phyloP scores from a whole-genome alignment of 2,888 invertebrate genomes.

The Patella caerulea region DNA sequence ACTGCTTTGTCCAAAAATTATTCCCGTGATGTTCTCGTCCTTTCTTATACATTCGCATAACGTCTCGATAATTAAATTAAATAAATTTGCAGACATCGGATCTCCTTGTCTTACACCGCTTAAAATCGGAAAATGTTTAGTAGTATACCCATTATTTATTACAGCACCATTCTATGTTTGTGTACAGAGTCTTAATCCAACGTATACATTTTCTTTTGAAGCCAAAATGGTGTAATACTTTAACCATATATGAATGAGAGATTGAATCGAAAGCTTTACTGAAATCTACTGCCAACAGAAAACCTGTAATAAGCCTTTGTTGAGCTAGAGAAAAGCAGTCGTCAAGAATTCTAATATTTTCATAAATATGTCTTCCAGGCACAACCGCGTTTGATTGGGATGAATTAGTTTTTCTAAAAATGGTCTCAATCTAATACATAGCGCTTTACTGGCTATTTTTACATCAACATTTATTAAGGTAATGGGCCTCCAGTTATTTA shows the following conservation, averaged over 20 bases:
- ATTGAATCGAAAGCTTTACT: too few relatives aligned
- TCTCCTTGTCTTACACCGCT: not conserved
- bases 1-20: too few relatives aligned
- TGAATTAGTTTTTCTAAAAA: not conserved
- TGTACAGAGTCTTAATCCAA: not conserved
- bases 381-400: too few relatives aligned
- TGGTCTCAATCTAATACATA: not conserved
- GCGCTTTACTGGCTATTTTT: not conserved
- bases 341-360: too few relatives aligned
- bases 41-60: not conserved
- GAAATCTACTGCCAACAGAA: too few relatives aligned
- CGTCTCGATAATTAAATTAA: not conserved
- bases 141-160: constrained; percentile 1
- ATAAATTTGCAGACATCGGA: not conserved
- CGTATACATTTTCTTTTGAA: too few relatives aligned
- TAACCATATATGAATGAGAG: too few relatives aligned
- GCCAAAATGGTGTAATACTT: too few relatives aligned
- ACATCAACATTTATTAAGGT: constrained; percentile 3
- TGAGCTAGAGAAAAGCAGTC: too few relatives aligned
- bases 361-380: too few relatives aligned
- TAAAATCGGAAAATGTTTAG: not conserved
- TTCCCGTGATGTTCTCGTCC: too few relatives aligned
- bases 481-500: not conserved
- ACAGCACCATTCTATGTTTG: not conserved
- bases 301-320: too few relatives aligned